phyloP scores from a whole-genome alignment of 2,888 invertebrate genomes.

The Noctua janthina region DNA sequence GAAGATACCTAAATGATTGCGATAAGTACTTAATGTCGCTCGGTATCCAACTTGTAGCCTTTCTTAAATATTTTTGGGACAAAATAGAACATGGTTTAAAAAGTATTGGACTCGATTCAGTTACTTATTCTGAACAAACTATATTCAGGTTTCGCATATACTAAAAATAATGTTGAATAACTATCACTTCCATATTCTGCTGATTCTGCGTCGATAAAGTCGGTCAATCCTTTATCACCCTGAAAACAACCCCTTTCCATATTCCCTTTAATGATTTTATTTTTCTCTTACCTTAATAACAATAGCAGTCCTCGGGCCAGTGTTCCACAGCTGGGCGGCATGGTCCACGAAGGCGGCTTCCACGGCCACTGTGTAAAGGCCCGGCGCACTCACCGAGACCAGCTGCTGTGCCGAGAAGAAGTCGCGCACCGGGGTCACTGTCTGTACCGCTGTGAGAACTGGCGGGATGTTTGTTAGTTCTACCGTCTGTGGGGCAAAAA shows the following conservation, averaged over 20 bases:
- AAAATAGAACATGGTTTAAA: too few species aligned
- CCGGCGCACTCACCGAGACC: constrained; percentile 91
- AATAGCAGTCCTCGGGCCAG: constrained; percentile 95
- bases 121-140: too few species aligned
- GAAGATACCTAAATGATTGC: too few species aligned
- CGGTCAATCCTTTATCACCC: neutral
- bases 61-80: too few species aligned
- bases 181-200: too few species aligned
- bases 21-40: too few species aligned
- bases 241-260: neutral
- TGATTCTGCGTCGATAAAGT: too few species aligned
- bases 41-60: too few species aligned
- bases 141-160: too few species aligned
- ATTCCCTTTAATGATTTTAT: neutral
- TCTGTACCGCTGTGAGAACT: constrained; percentile 92
- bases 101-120: too few species aligned
- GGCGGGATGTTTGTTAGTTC: constrained; percentile 82
- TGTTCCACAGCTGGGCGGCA: constrained; percentile 96
- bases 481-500: constrained; percentile 74
- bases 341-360: constrained; percentile 97
- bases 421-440: constrained; percentile 97
- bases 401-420: constrained; percentile 98
- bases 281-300: constrained; percentile 92
- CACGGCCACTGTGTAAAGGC: constrained; percentile 92
- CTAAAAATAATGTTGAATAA: too few species aligned